phyloP scores from a whole-genome alignment of 2,888 invertebrate genomes.

The Eurytoma adleriae region DNA sequence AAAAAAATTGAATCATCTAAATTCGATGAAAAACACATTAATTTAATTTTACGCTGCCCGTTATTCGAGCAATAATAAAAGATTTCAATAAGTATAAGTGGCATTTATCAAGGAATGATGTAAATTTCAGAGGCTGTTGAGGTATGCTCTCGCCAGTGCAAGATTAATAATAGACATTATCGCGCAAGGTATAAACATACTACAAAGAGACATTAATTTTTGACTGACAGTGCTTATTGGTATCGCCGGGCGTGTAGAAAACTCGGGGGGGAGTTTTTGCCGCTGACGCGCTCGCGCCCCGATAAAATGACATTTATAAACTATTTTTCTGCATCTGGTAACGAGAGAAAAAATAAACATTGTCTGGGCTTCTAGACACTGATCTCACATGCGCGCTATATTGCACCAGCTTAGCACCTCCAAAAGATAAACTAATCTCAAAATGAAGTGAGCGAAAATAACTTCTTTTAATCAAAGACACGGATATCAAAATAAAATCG shows the following conservation, averaged over 20 bases:
- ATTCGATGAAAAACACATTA: no score
- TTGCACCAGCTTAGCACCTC: slow-evolving; percentile 26
- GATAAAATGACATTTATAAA: slow-evolving; percentile 16
- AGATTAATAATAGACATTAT: slow-evolving; percentile 39
- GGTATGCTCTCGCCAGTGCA: slow-evolving; percentile 28
- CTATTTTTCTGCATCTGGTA: slow-evolving; percentile 1
- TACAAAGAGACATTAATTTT: slow-evolving; percentile 16
- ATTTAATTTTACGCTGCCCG: no score
- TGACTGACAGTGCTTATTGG: background rate
- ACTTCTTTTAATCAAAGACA: no score
- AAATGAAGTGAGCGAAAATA: background rate
- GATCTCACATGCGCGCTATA: background rate
- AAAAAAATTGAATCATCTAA: no score
- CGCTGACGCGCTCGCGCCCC: background rate
- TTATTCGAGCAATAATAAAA: background rate
- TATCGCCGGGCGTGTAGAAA: slow-evolving; percentile 2
- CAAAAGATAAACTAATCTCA: slow-evolving; percentile 2
- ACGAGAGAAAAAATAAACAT: no score
- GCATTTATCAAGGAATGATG: slow-evolving; percentile 37
- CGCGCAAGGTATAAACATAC: background rate
- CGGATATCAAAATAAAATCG: no score
- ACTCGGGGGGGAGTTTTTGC: slow-evolving; percentile 12
- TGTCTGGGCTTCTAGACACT: background rate
- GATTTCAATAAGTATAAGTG: background rate
- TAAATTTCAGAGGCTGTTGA: slow-evolving; percentile 42